A percentile compares a stretch with the other conserved stretches of the same genome.
Evolutionary conservation across 1,140 invertebrate genomes (phyloP).

Genomic region (Mycetomoellerius zeteki): DNA sequence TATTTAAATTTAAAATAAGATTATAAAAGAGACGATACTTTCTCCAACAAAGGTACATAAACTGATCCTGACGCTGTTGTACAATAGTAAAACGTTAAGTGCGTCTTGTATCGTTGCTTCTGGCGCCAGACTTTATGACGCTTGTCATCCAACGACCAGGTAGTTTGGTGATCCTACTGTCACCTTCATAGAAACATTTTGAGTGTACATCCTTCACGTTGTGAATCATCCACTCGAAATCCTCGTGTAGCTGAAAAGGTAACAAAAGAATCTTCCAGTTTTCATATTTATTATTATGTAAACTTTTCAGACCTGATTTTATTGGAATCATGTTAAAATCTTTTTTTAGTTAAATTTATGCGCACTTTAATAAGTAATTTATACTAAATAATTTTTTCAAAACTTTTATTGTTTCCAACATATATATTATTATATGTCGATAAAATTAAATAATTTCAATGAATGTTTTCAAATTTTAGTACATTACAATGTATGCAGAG

Average conservation of each 20-base stretch:
- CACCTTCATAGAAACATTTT: background rate
- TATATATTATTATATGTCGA: no score
- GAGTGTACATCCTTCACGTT: background rate
- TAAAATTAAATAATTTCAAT: no score
- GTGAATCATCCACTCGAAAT: background rate
- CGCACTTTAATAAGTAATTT: no score
- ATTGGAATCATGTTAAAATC: no score
- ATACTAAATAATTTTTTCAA: no score
- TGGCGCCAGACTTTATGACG: constrained; percentile 79
- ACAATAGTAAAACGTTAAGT: constrained; percentile 50
- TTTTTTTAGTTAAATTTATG: no score
- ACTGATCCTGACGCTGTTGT: background rate
- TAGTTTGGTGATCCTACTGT: constrained; percentile 44
- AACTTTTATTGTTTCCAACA: no score
- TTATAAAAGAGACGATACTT: background rate
- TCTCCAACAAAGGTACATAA: background rate
- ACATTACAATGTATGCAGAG: no score
- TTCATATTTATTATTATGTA: background rate
- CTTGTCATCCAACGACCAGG: constrained; percentile 60
- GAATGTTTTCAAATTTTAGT: no score
- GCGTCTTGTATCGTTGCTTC: constrained; percentile 59
- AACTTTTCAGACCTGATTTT: no score
- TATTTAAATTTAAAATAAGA: background rate
- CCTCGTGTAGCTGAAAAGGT: background rate
- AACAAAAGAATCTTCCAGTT: background rate